These are phyloP conservation scores for Nylanderia fulva DNA, from an alignment of 1,140 invertebrate species.

Conservation along the genomic window DNA sequence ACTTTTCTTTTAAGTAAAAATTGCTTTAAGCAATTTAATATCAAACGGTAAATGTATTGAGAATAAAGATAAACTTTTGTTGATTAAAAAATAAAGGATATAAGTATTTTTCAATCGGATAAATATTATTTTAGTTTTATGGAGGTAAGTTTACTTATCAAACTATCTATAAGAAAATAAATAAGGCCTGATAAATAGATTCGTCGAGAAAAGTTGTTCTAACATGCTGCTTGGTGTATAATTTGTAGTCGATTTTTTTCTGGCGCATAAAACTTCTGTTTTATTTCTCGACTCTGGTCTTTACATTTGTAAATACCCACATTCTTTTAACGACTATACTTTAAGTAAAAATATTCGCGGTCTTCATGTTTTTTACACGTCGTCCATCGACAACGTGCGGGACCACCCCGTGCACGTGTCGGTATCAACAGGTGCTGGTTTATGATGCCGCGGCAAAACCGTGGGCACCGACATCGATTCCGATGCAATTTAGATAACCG, in stretches of 20 bases:
- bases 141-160: neutral
- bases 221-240: neutral
- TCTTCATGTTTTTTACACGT: conserved; percentile 52
- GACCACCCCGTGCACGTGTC: conserved; percentile 73
- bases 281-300: neutral
- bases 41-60: too few species aligned
- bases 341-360: conserved; percentile 34
- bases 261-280: neutral
- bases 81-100: neutral
- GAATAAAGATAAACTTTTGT: neutral
- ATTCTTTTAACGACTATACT: conserved; percentile 40
- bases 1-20: too few species aligned
- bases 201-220: neutral
- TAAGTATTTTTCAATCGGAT: neutral
- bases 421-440: conserved; percentile 83
- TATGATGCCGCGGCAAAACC: conserved; percentile 81
- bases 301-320: conserved; percentile 9
- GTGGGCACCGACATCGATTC: conserved; percentile 84
- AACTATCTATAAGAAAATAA: neutral
- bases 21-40: too few species aligned
- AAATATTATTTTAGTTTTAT: neutral
- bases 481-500: conserved; percentile 86
- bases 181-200: neutral
- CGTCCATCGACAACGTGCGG: conserved; percentile 46
- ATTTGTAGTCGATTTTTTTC: neutral